phyloP scores from a whole-genome alignment of 2,797 vertebrate genomes.

The Lateolabrax maculatus region DNA sequence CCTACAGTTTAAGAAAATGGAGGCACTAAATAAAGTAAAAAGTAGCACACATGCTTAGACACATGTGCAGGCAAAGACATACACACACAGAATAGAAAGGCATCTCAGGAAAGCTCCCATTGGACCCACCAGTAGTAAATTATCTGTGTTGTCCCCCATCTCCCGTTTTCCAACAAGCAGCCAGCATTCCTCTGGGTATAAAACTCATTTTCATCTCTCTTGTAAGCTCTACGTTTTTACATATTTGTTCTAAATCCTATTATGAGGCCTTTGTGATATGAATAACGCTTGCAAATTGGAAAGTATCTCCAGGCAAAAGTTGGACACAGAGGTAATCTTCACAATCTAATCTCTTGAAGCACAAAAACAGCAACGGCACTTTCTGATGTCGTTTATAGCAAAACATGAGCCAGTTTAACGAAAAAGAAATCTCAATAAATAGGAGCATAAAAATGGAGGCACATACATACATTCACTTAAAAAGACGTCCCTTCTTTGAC shows the following conservation, averaged over 20 bases:
- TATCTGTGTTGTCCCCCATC: constrained; percentile 73
- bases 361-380: constrained; percentile 63
- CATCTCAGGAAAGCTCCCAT: constrained; percentile 65
- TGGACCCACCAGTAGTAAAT: constrained; percentile 71
- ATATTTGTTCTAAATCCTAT: constrained; percentile 86
- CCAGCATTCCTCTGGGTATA: constrained; percentile 80
- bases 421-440: constrained; percentile 17
- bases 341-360: constrained; percentile 77
- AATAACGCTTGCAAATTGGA: constrained; percentile 83
- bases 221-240: constrained; percentile 82
- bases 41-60: constrained; percentile 22
- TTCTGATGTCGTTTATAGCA: constrained; percentile 56
- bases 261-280: constrained; percentile 83
- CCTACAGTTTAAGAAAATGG: constrained; percentile 22
- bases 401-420: constrained; percentile 57
- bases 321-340: constrained; percentile 84
- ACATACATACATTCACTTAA: constrained; percentile 7
- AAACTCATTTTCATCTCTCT: constrained; percentile 85
- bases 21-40: constrained; percentile 28
- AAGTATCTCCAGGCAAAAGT: constrained; percentile 81
- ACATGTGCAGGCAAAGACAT: constrained; percentile 4
- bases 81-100: constrained; percentile 37
- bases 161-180: constrained; percentile 72
- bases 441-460: constrained; percentile 23
- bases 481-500: constrained; percentile 27